Base-by-base conservation (phyloP, 2,113 vertebrate genomes). In the Tetraodon nigroviridis region DNA sequence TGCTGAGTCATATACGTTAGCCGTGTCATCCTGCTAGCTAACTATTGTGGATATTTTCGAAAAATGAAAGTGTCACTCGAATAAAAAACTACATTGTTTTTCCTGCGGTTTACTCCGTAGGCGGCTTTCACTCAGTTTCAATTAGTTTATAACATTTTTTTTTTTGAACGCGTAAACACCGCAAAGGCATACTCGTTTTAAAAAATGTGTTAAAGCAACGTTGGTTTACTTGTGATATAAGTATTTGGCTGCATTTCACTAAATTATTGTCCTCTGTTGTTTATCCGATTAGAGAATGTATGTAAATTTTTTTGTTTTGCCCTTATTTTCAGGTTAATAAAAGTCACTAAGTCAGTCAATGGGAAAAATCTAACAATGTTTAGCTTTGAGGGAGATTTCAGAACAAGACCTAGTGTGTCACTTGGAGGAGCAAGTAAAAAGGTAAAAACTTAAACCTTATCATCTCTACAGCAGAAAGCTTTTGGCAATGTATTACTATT, bases 351-450 rank as follows among this genome's bases (percentile, higher is more conserved):
- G 50, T 70, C 67, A 67, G 88, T 93, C 71, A 70, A 97, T 97
- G 95, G 93, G 83, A 94, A 94, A 86, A 85, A 83, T 75, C 88
- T 90, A 87, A 93, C 78, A 84, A 99, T 99, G 97, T 99, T 98
- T 75, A 99, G 97, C 89, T 99, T 99, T 79, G 97, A 98, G 88
- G 97, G 96, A 76, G 96, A 98, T 66, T 99, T 98, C 91, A 97
- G 95, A 84, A 94, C 94, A 75, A 93, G 94, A 89, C 97, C 96
- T 86, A 98, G 96, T 85, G 96, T 99, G 64, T 99, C 97, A 54
- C 94, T 99, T 60, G 94, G 97, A 69, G 97, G 97, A 88, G 97
- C 95, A 19, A 98, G 95, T 73, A 89, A 90, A 90, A 98, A 98
- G 93, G 97, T 95, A 14, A 47, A 29, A 17, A 7, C 1, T 32